Base-by-base conservation (phyloP, 2,888 invertebrate species). In the Drosophila ezoana region DNA sequence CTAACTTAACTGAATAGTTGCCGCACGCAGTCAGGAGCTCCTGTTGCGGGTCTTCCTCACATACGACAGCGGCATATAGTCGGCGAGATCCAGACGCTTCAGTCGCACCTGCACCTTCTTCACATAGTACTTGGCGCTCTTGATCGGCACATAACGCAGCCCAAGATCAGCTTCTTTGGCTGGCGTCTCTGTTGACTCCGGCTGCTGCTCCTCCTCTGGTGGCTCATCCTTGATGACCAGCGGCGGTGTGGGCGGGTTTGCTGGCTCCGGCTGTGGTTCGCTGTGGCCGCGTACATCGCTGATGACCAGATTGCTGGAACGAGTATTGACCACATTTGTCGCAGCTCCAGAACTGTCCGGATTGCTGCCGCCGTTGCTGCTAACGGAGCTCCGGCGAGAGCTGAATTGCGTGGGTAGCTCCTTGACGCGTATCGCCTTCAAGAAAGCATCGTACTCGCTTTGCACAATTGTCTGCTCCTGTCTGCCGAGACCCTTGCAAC, bases 371-470 rank as follows among this genome's bases (percentile, higher is more conserved):
- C 4, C 5, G 6, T 18, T 40, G 23, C 9, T 51, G 18, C 10
- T 14, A 9, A 4, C 0, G 11, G n/a, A 9, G 3, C 1, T 33
- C 1, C 10, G 32, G 8, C 33, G 43, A 2, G 41, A 20, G 6
- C 1, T 10, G 6, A 0, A 4, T 9, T 38, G 18, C 0, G 37
- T 1, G 2, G 61, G 44, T 8, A 79, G 35, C 23, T 86, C 77
- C 20, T 79, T 87, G 2, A 89, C 54, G 1, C 78, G 64, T 16
- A 90, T 84, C 0, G 57, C 16, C 13, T 58, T 54, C 0, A 90
- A 44, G 13, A 90, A 85, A 0, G 79, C 57, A 0, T 79, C 53
- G n/a, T 69, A 82, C 9, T 90, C 82, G 1, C 32, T 43, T 2
- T 79, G 47, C 0, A 83, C 72, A 4, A 32, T 32, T 9, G 45